Evolutionary conservation across 1,140 invertebrate species (phyloP).

Genomic region (Nixonia krombeini): DNA sequence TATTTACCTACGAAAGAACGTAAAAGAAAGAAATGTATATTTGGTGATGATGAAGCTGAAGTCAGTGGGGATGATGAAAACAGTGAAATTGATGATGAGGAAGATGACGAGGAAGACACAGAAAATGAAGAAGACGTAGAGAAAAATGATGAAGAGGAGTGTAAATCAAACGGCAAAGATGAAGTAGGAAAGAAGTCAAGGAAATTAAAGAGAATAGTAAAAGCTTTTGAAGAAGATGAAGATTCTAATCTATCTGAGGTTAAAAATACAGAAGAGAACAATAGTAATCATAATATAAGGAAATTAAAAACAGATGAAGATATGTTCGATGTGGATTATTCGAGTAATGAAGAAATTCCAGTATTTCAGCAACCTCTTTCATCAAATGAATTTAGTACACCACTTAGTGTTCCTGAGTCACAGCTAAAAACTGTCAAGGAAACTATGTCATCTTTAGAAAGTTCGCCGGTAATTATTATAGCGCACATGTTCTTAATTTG

Average conservation of each 20-base stretch:
- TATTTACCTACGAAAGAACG: slow-evolving; percentile 39
- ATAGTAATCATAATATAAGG: neutral
- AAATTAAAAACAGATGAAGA: slow-evolving; percentile 46
- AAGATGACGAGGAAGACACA: slow-evolving; percentile 58
- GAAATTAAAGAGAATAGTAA: slow-evolving; percentile 59
- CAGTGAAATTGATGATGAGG: slow-evolving; percentile 64
- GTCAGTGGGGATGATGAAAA: slow-evolving; percentile 53
- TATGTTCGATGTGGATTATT: slow-evolving; percentile 47
- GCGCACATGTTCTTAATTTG: too few species aligned
- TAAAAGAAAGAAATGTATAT: slow-evolving; percentile 49
- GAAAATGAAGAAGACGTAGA: slow-evolving; percentile 61
- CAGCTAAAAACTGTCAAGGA: neutral
- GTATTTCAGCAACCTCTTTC: slow-evolving; percentile 14
- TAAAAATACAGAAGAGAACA: slow-evolving; percentile 32
- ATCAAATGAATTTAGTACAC: neutral
- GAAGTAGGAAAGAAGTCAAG: slow-evolving; percentile 34
- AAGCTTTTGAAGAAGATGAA: slow-evolving; percentile 58
- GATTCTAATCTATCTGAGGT: slow-evolving; percentile 48
- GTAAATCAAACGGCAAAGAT: slow-evolving; percentile 29
- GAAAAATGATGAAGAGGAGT: slow-evolving; percentile 56
- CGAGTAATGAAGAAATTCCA: slow-evolving; percentile 47
- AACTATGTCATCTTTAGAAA: slow-evolving; percentile 8
- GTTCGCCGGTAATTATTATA: slow-evolving; percentile 13
- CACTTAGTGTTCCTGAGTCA: neutral
- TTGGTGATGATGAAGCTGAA: slow-evolving; percentile 66